Conservation (phyloP, 2,888 invertebrate genomes). For the Autographa gamma region DNA sequence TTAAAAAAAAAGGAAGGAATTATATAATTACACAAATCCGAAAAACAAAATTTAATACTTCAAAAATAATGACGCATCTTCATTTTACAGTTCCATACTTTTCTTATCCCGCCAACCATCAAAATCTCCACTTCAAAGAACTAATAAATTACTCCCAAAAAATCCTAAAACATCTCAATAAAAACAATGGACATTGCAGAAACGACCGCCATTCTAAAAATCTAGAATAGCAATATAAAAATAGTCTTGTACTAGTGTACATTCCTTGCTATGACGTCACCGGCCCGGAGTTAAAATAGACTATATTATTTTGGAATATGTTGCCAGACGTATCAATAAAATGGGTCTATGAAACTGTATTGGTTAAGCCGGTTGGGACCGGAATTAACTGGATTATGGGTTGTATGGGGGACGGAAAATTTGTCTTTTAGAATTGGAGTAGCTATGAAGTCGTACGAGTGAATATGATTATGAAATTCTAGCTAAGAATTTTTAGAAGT, state of each 20-base stretch:
- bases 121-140: slow-evolving; percentile 12
- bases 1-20: neutral
- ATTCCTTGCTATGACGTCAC: slow-evolving; percentile 81
- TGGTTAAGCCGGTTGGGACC: slow-evolving; percentile 30
- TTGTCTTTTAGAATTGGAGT: too few relatives aligned
- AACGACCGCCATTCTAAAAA: slow-evolving; percentile 64
- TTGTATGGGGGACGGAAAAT: neutral
- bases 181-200: slow-evolving; percentile 54
- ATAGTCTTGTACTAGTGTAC: slow-evolving; percentile 76
- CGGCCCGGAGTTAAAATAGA: slow-evolving; percentile 76
- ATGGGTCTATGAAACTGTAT: slow-evolving; percentile 62
- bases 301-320: slow-evolving; percentile 80
- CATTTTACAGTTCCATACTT: neutral
- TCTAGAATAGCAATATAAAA: slow-evolving; percentile 72
- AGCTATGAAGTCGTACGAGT: too few relatives aligned
- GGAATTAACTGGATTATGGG: slow-evolving; percentile 7
- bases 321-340: slow-evolving; percentile 83
- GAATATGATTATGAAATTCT: too few relatives aligned
- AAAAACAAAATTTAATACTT: neutral
- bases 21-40: neutral
- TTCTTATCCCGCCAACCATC: neutral
- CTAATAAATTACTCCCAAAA: slow-evolving; percentile 3
- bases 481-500: too few relatives aligned
- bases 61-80: neutral
- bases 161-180: slow-evolving; percentile 17